Conservation (phyloP, 2,888 invertebrate species). For the Crioceris asparagi region DNA sequence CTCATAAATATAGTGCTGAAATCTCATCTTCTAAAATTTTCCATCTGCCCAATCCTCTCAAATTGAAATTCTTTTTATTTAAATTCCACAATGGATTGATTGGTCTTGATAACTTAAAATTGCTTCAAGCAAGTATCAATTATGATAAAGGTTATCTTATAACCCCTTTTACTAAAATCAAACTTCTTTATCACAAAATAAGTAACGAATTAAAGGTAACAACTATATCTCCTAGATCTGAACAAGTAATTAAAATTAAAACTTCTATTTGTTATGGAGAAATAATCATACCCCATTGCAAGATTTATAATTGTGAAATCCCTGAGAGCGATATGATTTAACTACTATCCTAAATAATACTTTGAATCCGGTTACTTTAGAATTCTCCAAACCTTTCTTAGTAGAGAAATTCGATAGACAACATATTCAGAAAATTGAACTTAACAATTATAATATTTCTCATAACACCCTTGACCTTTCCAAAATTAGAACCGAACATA, state of each 20-base stretch:
- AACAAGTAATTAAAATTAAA: constrained; percentile 10
- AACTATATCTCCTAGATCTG: too few relatives aligned
- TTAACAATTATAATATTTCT: background rate
- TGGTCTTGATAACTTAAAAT: too few relatives aligned
- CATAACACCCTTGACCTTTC: background rate
- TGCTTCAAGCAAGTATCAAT: too few relatives aligned
- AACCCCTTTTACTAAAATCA: too few relatives aligned
- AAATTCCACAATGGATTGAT: too few relatives aligned
- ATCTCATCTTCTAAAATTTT: too few relatives aligned
- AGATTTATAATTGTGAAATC: constrained; percentile 7
- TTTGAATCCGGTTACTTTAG: background rate
- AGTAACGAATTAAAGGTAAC: too few relatives aligned
- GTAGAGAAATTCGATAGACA: background rate
- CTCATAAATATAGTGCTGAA: too few relatives aligned
- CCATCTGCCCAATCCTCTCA: too few relatives aligned
- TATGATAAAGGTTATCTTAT: too few relatives aligned
- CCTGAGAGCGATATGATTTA: constrained; percentile 3
- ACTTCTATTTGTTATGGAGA: background rate
- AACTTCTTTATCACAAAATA: too few relatives aligned
- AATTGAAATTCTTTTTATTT: too few relatives aligned
- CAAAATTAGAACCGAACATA: constrained; percentile 2
- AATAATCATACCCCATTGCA: constrained; percentile 3
- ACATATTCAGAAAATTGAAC: background rate
- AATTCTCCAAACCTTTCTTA: background rate
- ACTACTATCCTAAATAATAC: background rate